phyloP scores from a whole-genome alignment of 2,113 vertebrate species.

The Casuarius casuarius region DNA sequence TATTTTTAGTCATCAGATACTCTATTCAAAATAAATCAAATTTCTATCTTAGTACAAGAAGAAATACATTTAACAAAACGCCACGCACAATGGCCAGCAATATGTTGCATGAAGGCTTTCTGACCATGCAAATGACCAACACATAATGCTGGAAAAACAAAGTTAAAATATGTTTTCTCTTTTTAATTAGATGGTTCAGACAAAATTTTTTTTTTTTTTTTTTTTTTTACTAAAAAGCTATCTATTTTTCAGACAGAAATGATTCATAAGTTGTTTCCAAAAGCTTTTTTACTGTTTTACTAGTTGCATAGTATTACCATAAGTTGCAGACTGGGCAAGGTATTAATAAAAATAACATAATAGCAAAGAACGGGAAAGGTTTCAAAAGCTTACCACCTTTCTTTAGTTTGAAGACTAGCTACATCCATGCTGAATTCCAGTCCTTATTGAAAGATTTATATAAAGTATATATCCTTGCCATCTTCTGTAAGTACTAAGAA shows the following conservation, averaged over 20 bases:
- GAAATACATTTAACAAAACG: background rate
- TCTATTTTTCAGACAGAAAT: background rate
- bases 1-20: background rate
- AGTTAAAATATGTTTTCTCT: rapidly evolving
- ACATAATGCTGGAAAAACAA: background rate
- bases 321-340: background rate
- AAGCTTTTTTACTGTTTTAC: background rate
- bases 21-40: background rate
- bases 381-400: background rate
- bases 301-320: background rate
- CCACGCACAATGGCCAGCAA: background rate
- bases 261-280: background rate
- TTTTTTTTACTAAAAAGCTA: background rate
- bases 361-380: background rate
- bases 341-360: background rate
- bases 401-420: background rate
- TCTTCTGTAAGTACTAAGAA: background rate
- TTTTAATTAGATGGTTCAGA: background rate
- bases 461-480: background rate
- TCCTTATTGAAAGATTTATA: background rate
- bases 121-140: background rate
- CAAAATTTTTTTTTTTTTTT: background rate
- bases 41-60: background rate
- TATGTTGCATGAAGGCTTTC: background rate
- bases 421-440: background rate